These are phyloP conservation scores for Sinohyriopsis cumingii DNA, from an alignment of 2,888 invertebrate species.

Conservation along the genomic window DNA sequence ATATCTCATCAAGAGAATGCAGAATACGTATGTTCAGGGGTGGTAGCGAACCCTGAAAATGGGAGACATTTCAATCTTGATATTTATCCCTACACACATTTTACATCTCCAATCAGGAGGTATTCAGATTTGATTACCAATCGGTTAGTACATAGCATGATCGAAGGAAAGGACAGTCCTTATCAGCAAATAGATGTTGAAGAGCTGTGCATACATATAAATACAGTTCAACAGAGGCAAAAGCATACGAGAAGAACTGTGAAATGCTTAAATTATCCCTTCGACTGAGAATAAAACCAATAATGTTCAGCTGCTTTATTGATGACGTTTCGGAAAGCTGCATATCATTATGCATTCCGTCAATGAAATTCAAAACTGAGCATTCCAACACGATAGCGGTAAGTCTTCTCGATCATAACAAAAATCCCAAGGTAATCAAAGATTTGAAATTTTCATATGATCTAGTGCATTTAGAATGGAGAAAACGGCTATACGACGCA, in stretches of 20 bases:
- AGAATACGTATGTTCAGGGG: slow-evolving; percentile 17
- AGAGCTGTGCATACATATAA: slow-evolving; percentile 24
- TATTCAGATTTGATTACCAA: slow-evolving; percentile 28
- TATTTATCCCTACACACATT: slow-evolving; percentile 18
- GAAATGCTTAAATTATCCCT: slow-evolving; percentile 17
- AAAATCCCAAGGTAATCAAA: slow-evolving; percentile 7
- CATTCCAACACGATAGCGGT: slow-evolving; percentile 15
- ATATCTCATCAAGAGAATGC: slow-evolving; percentile 18
- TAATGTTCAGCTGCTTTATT: slow-evolving; percentile 21
- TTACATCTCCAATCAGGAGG: slow-evolving; percentile 30
- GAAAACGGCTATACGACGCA: slow-evolving; percentile 4
- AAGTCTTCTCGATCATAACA: slow-evolving; percentile 20
- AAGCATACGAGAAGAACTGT: slow-evolving; percentile 27
- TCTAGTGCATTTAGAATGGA: slow-evolving; percentile 7
- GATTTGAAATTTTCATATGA: slow-evolving; percentile 6
- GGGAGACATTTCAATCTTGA: slow-evolving; percentile 30
- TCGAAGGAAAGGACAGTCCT: slow-evolving; percentile 11
- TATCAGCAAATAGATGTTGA: slow-evolving; percentile 23
- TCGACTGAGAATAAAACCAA: slow-evolving; percentile 19
- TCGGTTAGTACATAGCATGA: slow-evolving; percentile 34
- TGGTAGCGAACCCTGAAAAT: background rate
- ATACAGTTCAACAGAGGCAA: slow-evolving; percentile 18
- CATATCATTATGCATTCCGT: slow-evolving; percentile 22
- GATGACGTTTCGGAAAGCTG: slow-evolving; percentile 24
- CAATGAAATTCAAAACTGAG: slow-evolving; percentile 14